These are phyloP conservation scores for Macaria notata DNA, from an alignment of 2,888 invertebrate genomes.

Conservation along the genomic window DNA sequence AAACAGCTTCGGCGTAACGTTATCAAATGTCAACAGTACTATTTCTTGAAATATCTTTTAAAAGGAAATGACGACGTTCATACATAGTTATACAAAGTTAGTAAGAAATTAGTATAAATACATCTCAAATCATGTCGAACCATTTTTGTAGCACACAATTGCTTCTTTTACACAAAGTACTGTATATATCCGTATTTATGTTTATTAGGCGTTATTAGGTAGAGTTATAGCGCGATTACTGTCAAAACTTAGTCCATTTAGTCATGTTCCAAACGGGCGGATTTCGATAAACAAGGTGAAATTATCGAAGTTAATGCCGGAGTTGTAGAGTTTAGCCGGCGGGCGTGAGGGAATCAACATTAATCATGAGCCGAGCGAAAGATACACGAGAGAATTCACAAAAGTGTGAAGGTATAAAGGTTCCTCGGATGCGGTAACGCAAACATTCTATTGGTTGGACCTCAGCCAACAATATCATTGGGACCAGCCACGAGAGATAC, in stretches of 20 bases:
- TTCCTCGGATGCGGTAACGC: slow-evolving; percentile 14
- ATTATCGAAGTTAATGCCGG: slow-evolving; percentile 43
- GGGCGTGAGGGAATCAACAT: slow-evolving; percentile 27
- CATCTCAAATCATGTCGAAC: too few relatives aligned
- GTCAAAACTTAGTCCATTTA: slow-evolving; percentile 52
- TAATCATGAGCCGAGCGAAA: slow-evolving; percentile 31
- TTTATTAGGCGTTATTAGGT: slow-evolving; percentile 19
- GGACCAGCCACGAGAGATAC: neutral
- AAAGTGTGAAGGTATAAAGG: slow-evolving; percentile 21
- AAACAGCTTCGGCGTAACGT: slow-evolving; percentile 15
- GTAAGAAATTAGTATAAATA: too few relatives aligned
- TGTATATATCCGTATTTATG: slow-evolving; percentile 25
- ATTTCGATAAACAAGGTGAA: slow-evolving; percentile 45
- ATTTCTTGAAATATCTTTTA: too few relatives aligned
- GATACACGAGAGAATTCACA: slow-evolving; percentile 18
- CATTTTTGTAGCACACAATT: neutral
- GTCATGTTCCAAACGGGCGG: slow-evolving; percentile 43
- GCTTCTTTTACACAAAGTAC: slow-evolving; percentile 11
- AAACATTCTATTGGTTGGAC: slow-evolving; percentile 43
- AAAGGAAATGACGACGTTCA: too few relatives aligned
- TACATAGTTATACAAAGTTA: too few relatives aligned
- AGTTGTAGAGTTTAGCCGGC: slow-evolving; percentile 33
- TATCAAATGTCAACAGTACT: slow-evolving; percentile 2
- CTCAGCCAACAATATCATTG: slow-evolving; percentile 48
- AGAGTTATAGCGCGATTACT: slow-evolving; percentile 51